phyloP scores from a whole-genome alignment of 2,888 invertebrate species.

The Stenolophus ochropezus region DNA sequence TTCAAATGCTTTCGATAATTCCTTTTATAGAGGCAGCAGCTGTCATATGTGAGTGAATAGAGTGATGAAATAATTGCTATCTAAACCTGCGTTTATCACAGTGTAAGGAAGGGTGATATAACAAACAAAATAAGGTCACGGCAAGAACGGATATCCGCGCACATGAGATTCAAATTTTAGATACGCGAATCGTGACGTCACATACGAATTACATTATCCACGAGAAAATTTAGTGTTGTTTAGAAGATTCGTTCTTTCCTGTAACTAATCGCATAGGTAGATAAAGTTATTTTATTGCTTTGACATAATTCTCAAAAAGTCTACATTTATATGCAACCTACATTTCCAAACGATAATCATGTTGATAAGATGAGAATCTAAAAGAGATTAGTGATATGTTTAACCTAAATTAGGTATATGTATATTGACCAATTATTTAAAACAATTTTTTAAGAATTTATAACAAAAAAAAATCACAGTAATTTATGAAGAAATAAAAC shows the following conservation, averaged over 20 bases:
- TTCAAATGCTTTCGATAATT: neutral
- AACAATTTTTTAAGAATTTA: no score
- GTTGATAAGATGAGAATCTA: neutral
- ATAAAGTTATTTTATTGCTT: neutral
- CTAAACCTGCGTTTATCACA: neutral
- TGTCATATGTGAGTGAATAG: neutral
- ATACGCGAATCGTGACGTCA: slow-evolving; percentile 6
- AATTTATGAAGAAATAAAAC: no score
- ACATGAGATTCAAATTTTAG: slow-evolving; percentile 13
- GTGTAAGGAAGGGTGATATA: slow-evolving; percentile 17
- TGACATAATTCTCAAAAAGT: neutral
- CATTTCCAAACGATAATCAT: neutral
- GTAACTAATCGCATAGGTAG: neutral
- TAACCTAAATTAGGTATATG: neutral
- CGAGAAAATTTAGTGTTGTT: slow-evolving; percentile 11
- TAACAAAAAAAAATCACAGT: no score
- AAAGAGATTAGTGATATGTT: neutral
- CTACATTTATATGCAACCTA: neutral
- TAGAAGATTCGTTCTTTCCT: neutral
- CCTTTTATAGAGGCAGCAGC: neutral
- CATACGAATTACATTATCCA: slow-evolving; percentile 8
- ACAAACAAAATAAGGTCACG: slow-evolving; percentile 31
- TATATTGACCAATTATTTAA: no score
- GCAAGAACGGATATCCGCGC: slow-evolving; percentile 16
- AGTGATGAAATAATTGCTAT: slow-evolving; percentile 1